Evolutionary conservation across 2,888 invertebrate species (phyloP).

Genomic region (Rhodophaea formosa): DNA sequence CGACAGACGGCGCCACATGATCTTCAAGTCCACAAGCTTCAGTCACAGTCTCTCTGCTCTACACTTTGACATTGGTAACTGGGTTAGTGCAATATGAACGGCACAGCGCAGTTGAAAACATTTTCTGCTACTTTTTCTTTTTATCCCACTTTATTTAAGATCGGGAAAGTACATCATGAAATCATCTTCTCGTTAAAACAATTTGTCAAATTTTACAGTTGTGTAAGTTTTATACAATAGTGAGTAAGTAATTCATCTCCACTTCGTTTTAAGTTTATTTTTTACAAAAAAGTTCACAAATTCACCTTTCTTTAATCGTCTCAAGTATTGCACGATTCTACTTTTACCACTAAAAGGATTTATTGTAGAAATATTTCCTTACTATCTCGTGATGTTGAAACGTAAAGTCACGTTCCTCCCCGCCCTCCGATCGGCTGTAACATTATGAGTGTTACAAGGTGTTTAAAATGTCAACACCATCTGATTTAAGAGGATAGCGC

Average conservation of each 20-base stretch:
- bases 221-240: too few relatives aligned
- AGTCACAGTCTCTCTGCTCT: background rate
- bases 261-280: background rate
- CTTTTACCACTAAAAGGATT: slow-evolving; percentile 1
- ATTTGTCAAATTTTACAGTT: too few relatives aligned
- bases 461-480: slow-evolving; percentile 14
- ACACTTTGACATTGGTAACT: slow-evolving; percentile 2
- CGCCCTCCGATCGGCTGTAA: slow-evolving; percentile 12
- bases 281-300: background rate
- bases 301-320: background rate
- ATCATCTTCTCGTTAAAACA: too few relatives aligned
- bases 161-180: too few relatives aligned
- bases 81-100: background rate
- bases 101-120: too few relatives aligned
- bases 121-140: too few relatives aligned
- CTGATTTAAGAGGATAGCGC: slow-evolving; percentile 1
- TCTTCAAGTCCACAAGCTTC: background rate
- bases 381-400: slow-evolving; percentile 8
- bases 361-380: slow-evolving; percentile 8
- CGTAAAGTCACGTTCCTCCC: slow-evolving; percentile 12
- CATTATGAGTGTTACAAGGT: slow-evolving; percentile 3
- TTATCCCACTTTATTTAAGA: too few relatives aligned
- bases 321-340: background rate
- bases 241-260: background rate
- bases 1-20: background rate